These are phyloP conservation scores for Drosophila pseudotalamancana DNA, from an alignment of 2,888 invertebrate species.

Conservation along the genomic window DNA sequence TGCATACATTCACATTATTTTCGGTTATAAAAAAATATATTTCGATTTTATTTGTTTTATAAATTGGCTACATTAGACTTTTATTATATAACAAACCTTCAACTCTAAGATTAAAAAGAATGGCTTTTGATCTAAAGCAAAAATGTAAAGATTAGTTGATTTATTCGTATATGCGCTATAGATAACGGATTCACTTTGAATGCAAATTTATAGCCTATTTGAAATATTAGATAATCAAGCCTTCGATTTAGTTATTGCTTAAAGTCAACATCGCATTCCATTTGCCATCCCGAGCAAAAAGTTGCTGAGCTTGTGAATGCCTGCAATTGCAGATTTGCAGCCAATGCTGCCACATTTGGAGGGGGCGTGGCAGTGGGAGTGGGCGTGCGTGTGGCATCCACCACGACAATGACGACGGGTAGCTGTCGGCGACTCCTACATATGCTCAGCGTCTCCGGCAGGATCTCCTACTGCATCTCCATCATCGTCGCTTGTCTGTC, in stretches of 20 bases:
- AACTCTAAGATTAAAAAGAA: too few relatives aligned
- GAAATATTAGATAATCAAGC: too few relatives aligned
- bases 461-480: conserved; percentile 35
- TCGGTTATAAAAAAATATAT: conserved; percentile 6
- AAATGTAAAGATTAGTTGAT: too few relatives aligned
- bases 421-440: conserved; percentile 34
- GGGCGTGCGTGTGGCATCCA: conserved; percentile 65
- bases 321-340: conserved; percentile 53
- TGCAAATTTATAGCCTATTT: too few relatives aligned
- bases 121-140: too few relatives aligned
- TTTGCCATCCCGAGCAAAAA: conserved; percentile 18
- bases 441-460: conserved; percentile 31
- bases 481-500: conserved; percentile 50
- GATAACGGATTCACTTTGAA: too few relatives aligned
- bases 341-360: conserved; percentile 39
- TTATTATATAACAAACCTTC: background rate
- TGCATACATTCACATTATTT: conserved; percentile 29
- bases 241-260: background rate
- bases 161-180: too few relatives aligned
- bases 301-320: conserved; percentile 13
- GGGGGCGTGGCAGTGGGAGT: conserved; percentile 15
- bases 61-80: background rate
- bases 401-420: conserved; percentile 20
- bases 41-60: conserved; percentile 5
- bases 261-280: background rate